phyloP scores from a whole-genome alignment of 1,140 invertebrate species.

The Ceratosolen solmsi region DNA sequence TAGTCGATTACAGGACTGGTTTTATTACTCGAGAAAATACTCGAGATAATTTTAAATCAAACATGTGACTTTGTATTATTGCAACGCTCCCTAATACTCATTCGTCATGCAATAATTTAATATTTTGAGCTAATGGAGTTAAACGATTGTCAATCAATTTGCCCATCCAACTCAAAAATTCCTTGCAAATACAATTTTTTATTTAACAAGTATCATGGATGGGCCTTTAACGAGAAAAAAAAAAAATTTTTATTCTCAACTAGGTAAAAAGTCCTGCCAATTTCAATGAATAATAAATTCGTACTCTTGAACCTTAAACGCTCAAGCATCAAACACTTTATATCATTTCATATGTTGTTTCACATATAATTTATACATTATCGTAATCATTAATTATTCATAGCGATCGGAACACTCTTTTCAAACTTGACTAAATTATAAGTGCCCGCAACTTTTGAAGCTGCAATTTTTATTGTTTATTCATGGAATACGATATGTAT shows the following conservation, averaged over 20 bases:
- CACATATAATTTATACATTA: constrained; percentile 47
- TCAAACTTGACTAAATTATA: constrained; percentile 10
- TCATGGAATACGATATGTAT: background rate
- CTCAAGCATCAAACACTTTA: background rate
- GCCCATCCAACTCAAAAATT: no score
- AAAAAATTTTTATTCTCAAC: no score
- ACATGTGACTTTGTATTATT: background rate
- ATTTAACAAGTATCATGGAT: no score
- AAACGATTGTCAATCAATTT: no score
- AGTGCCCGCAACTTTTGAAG: background rate
- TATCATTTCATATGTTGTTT: constrained; percentile 44
- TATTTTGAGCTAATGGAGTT: no score
- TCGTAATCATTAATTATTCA: constrained; percentile 22
- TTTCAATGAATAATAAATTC: no score
- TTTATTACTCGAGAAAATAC: background rate
- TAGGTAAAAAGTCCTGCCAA: no score
- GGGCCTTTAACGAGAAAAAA: no score
- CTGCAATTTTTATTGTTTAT: constrained; percentile 4
- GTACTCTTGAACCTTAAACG: no score
- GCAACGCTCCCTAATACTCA: no score
- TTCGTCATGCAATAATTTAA: no score
- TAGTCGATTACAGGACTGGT: background rate
- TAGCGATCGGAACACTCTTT: background rate
- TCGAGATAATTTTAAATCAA: background rate
- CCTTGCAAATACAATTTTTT: no score